Evolutionary conservation across 2,888 invertebrate species (phyloP), one percentile per base, ranked within the genome.

Genomic region (Atethmia centrago): DNA sequence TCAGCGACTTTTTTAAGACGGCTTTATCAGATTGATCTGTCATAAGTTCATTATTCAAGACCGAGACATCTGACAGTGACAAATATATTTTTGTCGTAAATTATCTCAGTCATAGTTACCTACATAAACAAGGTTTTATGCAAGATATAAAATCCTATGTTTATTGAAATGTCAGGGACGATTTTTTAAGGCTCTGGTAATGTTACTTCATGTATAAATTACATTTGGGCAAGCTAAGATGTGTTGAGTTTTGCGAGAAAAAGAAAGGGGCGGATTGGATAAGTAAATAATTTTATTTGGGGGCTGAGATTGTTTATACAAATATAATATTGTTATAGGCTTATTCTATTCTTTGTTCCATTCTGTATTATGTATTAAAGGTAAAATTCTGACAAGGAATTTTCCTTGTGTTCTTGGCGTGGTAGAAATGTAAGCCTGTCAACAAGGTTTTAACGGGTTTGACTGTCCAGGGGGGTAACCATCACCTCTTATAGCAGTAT

Each of bases 1-100:
- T 14, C 25, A n/a, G 45, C 14, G 45, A 47, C 28, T 69, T 81
- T 79, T 67, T 58, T 68, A 81, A 76, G 62, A 53, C 85, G 72
- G 62, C 71, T 71, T 77, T 85, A 58, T 78, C 67, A 73, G 40
- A 75, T 55, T 63, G 58, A 53, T n/a, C 31, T 70, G 76, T 68
- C 67, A 47, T 47, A 42, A 42, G 65, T 83, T 82, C 90, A 91
- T 92, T 92, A 91, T 88, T 92, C 87, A 90, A 59, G 82, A 63
- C 36, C 14, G 63, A 59, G 89, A 90, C 89, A 77, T 31, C 25
- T 69, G 77, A 70, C 65, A 66, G 85, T 90, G 92, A 92, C 85
- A 91, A 90, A 92, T 91, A 90, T 84, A 89, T 90, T 88, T 80
- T 86, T 87, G 85, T 58, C 82, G 16, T 36, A 58, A 76, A 69